These are phyloP conservation scores for Papilio aristodemus DNA, from an alignment of 1,140 invertebrate genomes.

Conservation along the genomic window DNA sequence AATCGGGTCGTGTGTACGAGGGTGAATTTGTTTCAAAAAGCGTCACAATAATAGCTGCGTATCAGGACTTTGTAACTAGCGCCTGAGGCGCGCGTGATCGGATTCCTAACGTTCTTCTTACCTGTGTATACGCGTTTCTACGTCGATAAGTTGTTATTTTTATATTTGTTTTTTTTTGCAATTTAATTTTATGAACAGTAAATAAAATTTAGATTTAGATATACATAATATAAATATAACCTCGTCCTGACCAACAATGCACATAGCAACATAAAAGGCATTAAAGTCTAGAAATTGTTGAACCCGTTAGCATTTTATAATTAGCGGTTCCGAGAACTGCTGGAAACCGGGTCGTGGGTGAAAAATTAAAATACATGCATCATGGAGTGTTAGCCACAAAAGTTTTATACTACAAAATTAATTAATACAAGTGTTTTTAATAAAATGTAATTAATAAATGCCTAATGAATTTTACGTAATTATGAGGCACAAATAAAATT, in stretches of 20 bases:
- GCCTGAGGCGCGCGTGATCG: constrained; percentile 24
- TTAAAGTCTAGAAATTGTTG: constrained; percentile 15
- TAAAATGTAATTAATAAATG: neutral
- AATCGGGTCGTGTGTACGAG: constrained; percentile 4
- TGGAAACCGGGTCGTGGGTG: constrained; percentile 13
- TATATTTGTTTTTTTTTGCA: neutral
- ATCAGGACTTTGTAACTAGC: constrained; percentile 23
- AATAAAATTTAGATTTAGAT: too few species aligned
- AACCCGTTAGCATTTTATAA: constrained; percentile 28
- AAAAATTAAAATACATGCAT: constrained; percentile 25
- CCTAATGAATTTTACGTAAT: too few species aligned
- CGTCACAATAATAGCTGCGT: constrained; percentile 22
- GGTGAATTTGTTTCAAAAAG: constrained; percentile 31
- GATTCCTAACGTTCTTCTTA: constrained; percentile 18
- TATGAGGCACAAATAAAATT: too few species aligned
- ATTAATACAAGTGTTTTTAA: neutral
- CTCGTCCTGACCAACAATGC: neutral
- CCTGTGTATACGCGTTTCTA: constrained; percentile 7
- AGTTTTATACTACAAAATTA: constrained; percentile 11
- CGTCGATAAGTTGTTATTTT: constrained; percentile 4
- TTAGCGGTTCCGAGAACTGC: constrained; percentile 23
- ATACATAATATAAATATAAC: neutral
- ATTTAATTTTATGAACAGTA: too few species aligned
- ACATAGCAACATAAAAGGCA: neutral
- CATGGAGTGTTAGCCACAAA: neutral